Conservation (phyloP, 2,888 invertebrate genomes). For the Cryptosula pallasiana region DNA sequence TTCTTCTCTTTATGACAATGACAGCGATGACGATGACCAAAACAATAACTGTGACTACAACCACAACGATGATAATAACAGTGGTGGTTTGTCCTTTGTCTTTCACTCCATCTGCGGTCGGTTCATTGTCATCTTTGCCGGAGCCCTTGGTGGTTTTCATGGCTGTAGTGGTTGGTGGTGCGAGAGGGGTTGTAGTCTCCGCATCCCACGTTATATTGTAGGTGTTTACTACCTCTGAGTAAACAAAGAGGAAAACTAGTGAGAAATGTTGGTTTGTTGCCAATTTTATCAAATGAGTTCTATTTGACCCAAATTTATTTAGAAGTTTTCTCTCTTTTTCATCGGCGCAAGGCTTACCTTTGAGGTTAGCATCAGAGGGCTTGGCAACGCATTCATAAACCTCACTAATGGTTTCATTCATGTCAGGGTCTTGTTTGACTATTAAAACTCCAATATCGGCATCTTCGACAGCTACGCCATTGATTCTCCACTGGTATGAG, state of each 20-base stretch:
- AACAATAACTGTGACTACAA: neutral
- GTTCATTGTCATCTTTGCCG: neutral
- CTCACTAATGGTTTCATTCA: neutral
- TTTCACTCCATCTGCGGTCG: neutral
- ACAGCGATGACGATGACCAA: slow-evolving; percentile 1
- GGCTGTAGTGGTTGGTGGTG: neutral
- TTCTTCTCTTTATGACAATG: neutral
- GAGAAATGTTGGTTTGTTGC: no score
- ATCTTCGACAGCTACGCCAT: neutral
- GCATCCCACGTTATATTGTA: slow-evolving; percentile 13
- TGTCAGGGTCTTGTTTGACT: neutral
- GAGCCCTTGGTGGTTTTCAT: neutral
- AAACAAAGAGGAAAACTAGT: no score
- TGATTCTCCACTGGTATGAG: neutral
- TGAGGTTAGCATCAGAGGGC: neutral
- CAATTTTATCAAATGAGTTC: no score
- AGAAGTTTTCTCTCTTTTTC: no score
- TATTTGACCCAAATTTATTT: no score
- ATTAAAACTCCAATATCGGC: neutral
- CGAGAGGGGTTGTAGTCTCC: neutral
- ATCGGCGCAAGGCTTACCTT: neutral
- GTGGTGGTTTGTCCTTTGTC: neutral
- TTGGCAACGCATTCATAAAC: neutral
- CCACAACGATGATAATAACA: neutral
- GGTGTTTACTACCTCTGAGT: neutral